Conservation (phyloP, 2,113 vertebrate species). For the Ophthalmolycus amberensis region DNA sequence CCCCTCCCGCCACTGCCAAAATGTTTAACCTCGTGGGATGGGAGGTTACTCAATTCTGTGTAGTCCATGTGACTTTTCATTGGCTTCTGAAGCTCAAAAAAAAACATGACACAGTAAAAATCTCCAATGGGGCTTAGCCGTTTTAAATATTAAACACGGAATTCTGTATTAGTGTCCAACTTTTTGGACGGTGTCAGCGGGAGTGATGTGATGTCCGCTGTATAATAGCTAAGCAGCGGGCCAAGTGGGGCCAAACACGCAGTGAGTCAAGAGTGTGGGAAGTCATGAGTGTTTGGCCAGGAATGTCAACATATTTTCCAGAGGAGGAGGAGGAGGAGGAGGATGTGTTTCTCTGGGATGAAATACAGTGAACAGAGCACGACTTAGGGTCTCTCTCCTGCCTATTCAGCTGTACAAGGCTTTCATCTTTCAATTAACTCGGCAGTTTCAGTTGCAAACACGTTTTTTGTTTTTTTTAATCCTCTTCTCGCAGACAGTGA, state of each 20-base stretch:
- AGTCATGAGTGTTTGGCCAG: constrained; percentile 64
- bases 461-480: neutral
- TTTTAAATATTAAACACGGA: constrained; percentile 7
- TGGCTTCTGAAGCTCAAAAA: neutral
- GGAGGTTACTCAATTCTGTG: neutral
- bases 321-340: constrained; percentile 72
- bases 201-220: constrained; percentile 29
- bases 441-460: neutral
- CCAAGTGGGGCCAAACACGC: constrained; percentile 61
- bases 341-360: constrained; percentile 30
- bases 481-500: neutral
- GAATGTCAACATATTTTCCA: constrained; percentile 77
- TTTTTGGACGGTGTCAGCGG: constrained; percentile 8
- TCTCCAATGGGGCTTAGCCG: neutral
- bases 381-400: constrained; percentile 3
- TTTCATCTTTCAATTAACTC: neutral
- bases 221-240: constrained; percentile 20
- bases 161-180: neutral
- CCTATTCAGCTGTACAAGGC: neutral
- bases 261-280: constrained; percentile 73
- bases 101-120: neutral
- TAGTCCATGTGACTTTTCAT: neutral
- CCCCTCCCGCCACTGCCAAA: neutral
- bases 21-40: constrained; percentile 7
- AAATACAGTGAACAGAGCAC: constrained; percentile 31